Evolutionary conservation across 2,888 invertebrate genomes (phyloP), one percentile per base, ranked within the genome.

Genomic region (Leptinotarsa peninsularis): DNA sequence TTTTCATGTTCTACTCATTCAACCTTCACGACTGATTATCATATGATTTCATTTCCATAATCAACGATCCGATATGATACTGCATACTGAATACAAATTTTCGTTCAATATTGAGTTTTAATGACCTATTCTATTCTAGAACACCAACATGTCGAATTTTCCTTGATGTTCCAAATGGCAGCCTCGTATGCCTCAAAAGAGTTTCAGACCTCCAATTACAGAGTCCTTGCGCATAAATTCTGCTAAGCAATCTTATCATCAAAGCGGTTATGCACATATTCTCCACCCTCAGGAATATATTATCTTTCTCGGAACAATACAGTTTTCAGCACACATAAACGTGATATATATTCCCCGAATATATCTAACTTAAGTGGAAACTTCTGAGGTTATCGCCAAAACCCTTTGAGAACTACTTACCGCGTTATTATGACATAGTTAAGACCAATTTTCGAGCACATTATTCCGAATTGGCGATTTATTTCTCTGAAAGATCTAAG

Each of bases 371-470:
- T 70, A 23, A 43, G 69, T 49, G 63, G 68, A 63, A 72, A 72
- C 60, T 72, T 72, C 72, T 66, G 54, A 66, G 75, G 75, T 75
- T 75, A 75, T 75, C 75, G 66, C 49, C 66, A 49, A 21, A 66
- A 58, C 72, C 72, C 75, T 75, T 67, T 33, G 71, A 74, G 71
- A 75, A 75, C 75, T 73, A 73, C 71, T 73, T 73, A 52, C 52
- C 15, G n/a, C 67, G 71, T 67, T 67, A 70, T 76, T 76, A 76
- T 27, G 58, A n/a, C 50, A 67, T 72, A 73, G 73, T 76, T 76
- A 76, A 60, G 71, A 71, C 73, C 76, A 76, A 76, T 76, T 76
- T 76, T 73, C 71, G 73, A 71, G 67, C 60, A 49, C 67, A 76
- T 76, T 69, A 76, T 70, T 75, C 66, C 66, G 33, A 75, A 75